Conservation (phyloP, 2,797 vertebrate species). For the Anableps anableps region DNA sequence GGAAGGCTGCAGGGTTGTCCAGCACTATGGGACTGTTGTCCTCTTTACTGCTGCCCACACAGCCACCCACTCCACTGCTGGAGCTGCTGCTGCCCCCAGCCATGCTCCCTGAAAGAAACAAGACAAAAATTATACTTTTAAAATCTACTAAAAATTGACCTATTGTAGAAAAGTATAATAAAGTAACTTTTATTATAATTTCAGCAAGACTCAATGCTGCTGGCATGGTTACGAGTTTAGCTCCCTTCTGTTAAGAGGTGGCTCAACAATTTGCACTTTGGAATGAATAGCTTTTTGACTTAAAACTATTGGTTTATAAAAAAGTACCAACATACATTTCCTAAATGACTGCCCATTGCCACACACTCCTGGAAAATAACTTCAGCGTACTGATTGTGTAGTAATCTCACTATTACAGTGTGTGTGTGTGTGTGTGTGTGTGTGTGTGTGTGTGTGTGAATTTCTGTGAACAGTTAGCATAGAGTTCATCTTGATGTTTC, state of each 20-base stretch:
- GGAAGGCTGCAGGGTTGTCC: slow-evolving; percentile 86
- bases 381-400: no score
- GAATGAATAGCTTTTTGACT: neutral
- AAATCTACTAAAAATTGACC: neutral
- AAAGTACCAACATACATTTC: neutral
- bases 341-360: neutral
- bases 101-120: slow-evolving; percentile 67
- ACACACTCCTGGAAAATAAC: neutral
- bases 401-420: neutral
- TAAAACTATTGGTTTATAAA: neutral
- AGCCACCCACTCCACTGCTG: slow-evolving; percentile 77
- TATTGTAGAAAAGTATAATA: neutral
- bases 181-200: slow-evolving; percentile 5
- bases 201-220: slow-evolving; percentile 6
- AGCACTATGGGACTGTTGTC: slow-evolving; percentile 82
- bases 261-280: neutral
- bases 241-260: neutral
- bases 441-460: neutral
- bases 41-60: slow-evolving; percentile 71
- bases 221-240: slow-evolving; percentile 1
- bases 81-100: slow-evolving; percentile 75
- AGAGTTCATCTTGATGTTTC: neutral
- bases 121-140: neutral
- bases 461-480: neutral
- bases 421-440: neutral